These are phyloP conservation scores for Bucorvus abyssinicus DNA, from an alignment of 2,797 vertebrate species.

Conservation along the genomic window DNA sequence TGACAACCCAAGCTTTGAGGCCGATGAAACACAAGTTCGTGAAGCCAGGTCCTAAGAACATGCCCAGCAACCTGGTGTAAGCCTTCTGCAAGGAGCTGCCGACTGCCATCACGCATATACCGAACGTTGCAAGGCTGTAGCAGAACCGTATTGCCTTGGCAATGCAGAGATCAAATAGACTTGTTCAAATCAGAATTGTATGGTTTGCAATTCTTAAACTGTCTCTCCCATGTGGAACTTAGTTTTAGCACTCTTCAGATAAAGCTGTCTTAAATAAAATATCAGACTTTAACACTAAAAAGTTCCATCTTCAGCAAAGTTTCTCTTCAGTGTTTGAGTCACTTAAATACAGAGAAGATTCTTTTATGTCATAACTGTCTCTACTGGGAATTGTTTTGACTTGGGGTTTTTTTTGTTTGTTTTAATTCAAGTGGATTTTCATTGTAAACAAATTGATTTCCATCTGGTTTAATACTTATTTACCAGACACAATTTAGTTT, in stretches of 20 bases:
- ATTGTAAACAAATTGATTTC: constrained; percentile 65
- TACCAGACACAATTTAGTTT: constrained; percentile 42
- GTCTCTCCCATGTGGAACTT: constrained; percentile 51
- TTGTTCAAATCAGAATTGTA: constrained; percentile 57
- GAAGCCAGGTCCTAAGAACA: constrained; percentile 66
- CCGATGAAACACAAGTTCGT: constrained; percentile 67
- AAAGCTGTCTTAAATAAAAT: constrained; percentile 56
- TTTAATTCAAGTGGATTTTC: constrained; percentile 64
- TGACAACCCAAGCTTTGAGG: constrained; percentile 85
- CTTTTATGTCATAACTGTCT: constrained; percentile 48
- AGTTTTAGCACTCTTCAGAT: constrained; percentile 59
- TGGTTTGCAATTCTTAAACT: constrained; percentile 66
- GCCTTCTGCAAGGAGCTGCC: constrained; percentile 64
- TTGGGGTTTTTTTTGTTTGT: constrained; percentile 28
- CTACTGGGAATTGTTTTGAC: constrained; percentile 33
- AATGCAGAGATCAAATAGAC: constrained; percentile 58
- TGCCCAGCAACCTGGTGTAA: constrained; percentile 12
- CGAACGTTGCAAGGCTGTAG: constrained; percentile 33
- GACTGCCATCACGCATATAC: constrained; percentile 22
- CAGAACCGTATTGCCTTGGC: constrained; percentile 51
- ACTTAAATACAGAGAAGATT: constrained; percentile 46
- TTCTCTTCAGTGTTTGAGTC: constrained; percentile 48
- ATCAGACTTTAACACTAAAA: constrained; percentile 57
- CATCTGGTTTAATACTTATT: constrained; percentile 40
- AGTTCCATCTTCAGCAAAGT: constrained; percentile 41